phyloP scores from a whole-genome alignment of 1,140 invertebrate species.

The Chrysomallon squamiferum region DNA sequence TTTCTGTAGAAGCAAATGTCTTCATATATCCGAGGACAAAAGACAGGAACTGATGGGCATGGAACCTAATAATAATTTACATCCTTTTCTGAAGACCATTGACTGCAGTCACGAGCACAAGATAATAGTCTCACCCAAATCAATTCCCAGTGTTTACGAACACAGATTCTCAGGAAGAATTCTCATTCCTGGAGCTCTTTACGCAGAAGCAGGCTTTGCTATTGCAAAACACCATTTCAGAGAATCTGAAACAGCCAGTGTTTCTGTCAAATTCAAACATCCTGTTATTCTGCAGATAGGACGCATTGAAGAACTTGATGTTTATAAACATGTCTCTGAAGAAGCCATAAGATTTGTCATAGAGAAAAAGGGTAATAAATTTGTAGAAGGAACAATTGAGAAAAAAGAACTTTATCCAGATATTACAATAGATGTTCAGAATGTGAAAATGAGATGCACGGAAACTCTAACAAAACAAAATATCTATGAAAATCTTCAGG shows the following conservation, averaged over 20 bases:
- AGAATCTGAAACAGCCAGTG: constrained; percentile 1
- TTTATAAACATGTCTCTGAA: not conserved
- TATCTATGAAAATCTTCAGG: constrained; percentile 28
- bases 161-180: constrained; percentile 19
- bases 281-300: constrained; percentile 11
- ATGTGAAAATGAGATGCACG: constrained; percentile 27
- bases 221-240: too few species aligned
- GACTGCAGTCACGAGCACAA: constrained; percentile 5
- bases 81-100: constrained; percentile 14
- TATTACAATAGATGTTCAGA: constrained; percentile 15
- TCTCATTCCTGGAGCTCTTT: constrained; percentile 28
- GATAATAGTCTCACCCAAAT: constrained; percentile 11
- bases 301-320: constrained; percentile 1
- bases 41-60: constrained; percentile 10
- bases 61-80: constrained; percentile 6
- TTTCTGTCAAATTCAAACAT: constrained; percentile 18
- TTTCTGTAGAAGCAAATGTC: constrained; percentile 12
- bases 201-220: constrained; percentile 24
- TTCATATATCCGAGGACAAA: constrained; percentile 2
- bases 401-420: not conserved
- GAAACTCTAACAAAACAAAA: constrained; percentile 18
- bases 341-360: not conserved
- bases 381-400: constrained; percentile 4
- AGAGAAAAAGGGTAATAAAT: not conserved
- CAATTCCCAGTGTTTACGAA: constrained; percentile 20